phyloP scores from a whole-genome alignment of 2,888 invertebrate genomes.

The Oxycera nigricornis region DNA sequence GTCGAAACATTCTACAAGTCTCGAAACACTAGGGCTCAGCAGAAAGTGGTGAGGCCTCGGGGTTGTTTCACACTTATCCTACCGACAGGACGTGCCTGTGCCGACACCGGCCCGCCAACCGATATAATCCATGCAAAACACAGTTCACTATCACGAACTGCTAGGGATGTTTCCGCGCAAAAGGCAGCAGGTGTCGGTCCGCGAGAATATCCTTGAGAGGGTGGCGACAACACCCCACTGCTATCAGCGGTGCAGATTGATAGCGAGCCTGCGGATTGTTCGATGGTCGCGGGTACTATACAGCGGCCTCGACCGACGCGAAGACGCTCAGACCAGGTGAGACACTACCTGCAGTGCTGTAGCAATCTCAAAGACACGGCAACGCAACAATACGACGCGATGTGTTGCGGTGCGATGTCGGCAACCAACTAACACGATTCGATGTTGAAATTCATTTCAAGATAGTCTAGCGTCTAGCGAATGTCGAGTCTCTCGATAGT shows the following conservation, averaged over 20 bases:
- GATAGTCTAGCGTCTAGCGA: constrained; percentile 24
- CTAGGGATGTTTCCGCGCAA: not conserved
- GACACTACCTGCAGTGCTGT: not conserved
- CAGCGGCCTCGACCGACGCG: not conserved
- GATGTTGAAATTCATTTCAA: constrained; percentile 32
- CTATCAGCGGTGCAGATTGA: not conserved
- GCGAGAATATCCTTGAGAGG: not conserved
- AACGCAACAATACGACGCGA: constrained; percentile 7
- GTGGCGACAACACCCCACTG: not conserved
- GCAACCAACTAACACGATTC: constrained; percentile 40
- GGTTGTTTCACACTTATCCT: not conserved
- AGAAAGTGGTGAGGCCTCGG: too few relatives aligned
- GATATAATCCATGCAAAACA: constrained; percentile 1
- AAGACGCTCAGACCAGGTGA: not conserved
- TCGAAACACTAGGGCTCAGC: constrained; percentile 23
- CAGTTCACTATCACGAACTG: not conserved
- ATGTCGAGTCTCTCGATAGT: constrained; percentile 14
- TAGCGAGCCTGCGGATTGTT: not conserved
- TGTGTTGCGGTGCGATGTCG: constrained; percentile 39
- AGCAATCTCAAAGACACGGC: constrained; percentile 14
- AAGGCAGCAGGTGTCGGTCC: not conserved
- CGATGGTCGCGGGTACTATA: not conserved
- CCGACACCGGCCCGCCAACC: not conserved
- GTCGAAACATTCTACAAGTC: constrained; percentile 39
- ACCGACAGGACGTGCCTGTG: not conserved